phyloP scores from a whole-genome alignment of 2,888 invertebrate species.

The Pseudococcus jackbeardsleyi region DNA sequence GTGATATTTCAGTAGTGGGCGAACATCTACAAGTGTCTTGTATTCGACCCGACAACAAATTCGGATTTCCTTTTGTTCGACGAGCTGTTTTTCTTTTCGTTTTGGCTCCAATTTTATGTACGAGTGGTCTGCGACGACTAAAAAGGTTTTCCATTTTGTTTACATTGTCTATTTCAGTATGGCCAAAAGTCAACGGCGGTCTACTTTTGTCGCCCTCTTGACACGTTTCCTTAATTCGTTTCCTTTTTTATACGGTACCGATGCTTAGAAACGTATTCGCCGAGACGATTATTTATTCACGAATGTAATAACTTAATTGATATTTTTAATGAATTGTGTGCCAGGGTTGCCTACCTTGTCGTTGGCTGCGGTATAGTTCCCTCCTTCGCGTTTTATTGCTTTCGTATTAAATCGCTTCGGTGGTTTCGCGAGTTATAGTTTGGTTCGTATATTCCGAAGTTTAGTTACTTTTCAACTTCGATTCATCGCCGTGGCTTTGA shows the following conservation, averaged over 20 bases:
- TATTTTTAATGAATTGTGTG: slow-evolving; percentile 13
- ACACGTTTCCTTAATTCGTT: background rate
- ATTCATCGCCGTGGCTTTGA: background rate
- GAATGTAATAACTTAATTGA: slow-evolving; percentile 27
- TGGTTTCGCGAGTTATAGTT: too few relatives aligned
- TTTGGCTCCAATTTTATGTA: background rate
- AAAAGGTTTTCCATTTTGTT: slow-evolving; percentile 39
- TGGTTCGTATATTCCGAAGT: background rate
- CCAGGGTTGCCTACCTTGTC: background rate
- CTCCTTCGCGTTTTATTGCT: background rate
- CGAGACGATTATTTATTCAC: background rate
- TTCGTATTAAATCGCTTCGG: background rate
- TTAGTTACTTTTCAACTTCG: slow-evolving; percentile 17
- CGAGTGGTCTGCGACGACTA: slow-evolving; percentile 22
- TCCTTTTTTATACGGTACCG: background rate
- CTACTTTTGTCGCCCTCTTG: slow-evolving; percentile 11
- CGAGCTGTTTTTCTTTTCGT: background rate
- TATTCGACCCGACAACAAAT: slow-evolving; percentile 26
- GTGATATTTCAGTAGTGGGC: too few relatives aligned
- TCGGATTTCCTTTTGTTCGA: slow-evolving; percentile 43
- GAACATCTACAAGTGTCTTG: slow-evolving; percentile 45
- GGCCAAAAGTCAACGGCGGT: slow-evolving; percentile 4
- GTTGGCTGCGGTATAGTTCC: too few relatives aligned
- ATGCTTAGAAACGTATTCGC: background rate
- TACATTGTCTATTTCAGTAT: slow-evolving; percentile 11